These are phyloP conservation scores for Hiodon alosoides DNA, from an alignment of 2,113 vertebrate species.

Conservation along the genomic window DNA sequence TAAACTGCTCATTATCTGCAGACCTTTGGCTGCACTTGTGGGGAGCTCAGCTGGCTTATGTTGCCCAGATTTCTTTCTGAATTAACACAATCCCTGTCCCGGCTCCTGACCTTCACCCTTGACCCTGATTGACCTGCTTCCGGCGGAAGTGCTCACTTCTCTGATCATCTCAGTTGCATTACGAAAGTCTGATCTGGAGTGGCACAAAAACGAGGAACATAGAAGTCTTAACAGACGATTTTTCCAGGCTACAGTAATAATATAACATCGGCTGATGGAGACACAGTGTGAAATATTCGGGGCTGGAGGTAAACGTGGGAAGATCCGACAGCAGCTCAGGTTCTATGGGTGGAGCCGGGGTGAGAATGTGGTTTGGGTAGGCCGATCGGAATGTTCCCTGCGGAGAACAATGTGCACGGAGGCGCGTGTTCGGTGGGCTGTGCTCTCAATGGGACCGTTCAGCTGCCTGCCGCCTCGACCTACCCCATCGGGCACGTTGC, in stretches of 20 bases:
- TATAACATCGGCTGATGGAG: no score
- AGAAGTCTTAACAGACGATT: no score
- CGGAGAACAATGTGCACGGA: background rate
- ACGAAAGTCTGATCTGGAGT: background rate
- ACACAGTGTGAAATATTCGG: no score
- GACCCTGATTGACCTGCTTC: background rate
- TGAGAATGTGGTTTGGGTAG: background rate
- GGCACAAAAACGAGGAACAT: background rate
- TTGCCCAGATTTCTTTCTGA: constrained; percentile 1
- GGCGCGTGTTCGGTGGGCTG: background rate
- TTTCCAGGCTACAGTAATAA: no score
- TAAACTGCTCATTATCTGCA: background rate
- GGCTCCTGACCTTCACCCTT: background rate
- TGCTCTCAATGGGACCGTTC: constrained; percentile 10
- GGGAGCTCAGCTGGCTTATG: background rate
- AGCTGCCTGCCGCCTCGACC: background rate
- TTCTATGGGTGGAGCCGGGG: background rate
- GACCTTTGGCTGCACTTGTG: background rate
- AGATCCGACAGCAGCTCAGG: no score
- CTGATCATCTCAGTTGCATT: background rate
- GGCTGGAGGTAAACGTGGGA: no score
- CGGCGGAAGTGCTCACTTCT: background rate
- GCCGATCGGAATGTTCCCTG: constrained; percentile 11
- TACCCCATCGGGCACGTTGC: background rate
- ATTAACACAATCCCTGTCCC: background rate